Evolutionary conservation across 2,888 invertebrate species (phyloP).

Genomic region (Leucania comma): DNA sequence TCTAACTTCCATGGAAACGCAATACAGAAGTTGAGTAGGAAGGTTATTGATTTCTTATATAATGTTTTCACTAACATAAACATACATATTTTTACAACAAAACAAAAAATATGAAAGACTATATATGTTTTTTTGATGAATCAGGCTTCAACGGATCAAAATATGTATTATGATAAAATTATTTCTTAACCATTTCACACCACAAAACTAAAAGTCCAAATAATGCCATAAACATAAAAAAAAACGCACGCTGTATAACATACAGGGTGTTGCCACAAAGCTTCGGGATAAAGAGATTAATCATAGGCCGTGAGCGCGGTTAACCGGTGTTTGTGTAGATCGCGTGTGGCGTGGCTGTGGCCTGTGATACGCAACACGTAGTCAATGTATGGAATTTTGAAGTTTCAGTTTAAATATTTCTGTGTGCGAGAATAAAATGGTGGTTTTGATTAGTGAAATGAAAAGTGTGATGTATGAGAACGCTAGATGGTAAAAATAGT

Average conservation of each 20-base stretch:
- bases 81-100: too few species aligned
- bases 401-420: slow-evolving; percentile 15
- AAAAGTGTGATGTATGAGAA: background rate
- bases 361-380: slow-evolving; percentile 46
- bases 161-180: background rate
- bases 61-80: too few species aligned
- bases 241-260: slow-evolving; percentile 49
- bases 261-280: slow-evolving; percentile 62
- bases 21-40: too few species aligned
- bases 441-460: background rate
- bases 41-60: too few species aligned
- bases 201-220: slow-evolving; percentile 23
- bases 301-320: slow-evolving; percentile 66
- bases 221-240: slow-evolving; percentile 44
- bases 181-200: background rate
- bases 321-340: slow-evolving; percentile 63
- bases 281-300: slow-evolving; percentile 71
- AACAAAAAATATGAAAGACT: too few species aligned
- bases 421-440: background rate
- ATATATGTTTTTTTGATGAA: too few species aligned
- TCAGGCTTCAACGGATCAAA: background rate
- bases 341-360: slow-evolving; percentile 49
- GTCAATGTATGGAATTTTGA: slow-evolving; percentile 39
- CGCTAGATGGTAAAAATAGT: background rate
- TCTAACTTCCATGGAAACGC: too few species aligned